Base-by-base conservation (phyloP, 2,113 vertebrate species). In the Astur gentilis region DNA sequence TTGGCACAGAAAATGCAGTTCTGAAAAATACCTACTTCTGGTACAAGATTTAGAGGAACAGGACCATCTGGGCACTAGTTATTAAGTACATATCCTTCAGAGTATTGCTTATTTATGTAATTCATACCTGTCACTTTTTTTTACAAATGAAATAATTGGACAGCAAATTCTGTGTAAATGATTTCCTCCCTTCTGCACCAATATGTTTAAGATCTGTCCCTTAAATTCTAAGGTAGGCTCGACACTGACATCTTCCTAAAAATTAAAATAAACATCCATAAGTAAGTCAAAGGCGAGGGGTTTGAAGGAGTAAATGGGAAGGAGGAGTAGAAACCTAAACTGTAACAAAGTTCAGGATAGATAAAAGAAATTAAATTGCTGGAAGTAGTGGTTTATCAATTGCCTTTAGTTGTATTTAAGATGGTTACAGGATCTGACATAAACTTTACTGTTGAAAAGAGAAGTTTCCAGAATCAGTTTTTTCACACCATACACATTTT, bases 121-220 rank as follows among this genome's bases (percentile, higher is more conserved):
- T 27, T 83, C 1, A 8, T 26, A 20, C 7, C 5, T 36, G 42
- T 60, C 9, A 29, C 18, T 67, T 90, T 54, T 54, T 54, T 29
- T 60, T 64, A 52, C 7, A 70, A 42, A 40, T n/a, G 4, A 92
- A 73, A 90, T 38, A 64, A 75, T 54, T 52, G 18, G 7, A 31
- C 54, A 61, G 61, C 13, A 54, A 50, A 27, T 64, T 26, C 60
- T 60, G 10, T 23, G 25, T 25, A 17, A 42, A 10, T 20, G 4
- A 34, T 55, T 86, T 16, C 4, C 11, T 11, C 6, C 11, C 7
- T 69, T 67, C 66, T 1, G 2, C 23, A 42, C 3, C 0, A 5
- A 27, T 0, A 4, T 22, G 8, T 22, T 83, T n/a, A 45, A 58
- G 27, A 16, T 60, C 14, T n/a, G 1, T 32, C 47, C 27, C 10